A percentile compares a stretch with the other conserved stretches of the same genome.
Conservation (phyloP, 2,113 vertebrate genomes). For the Elachura formosa region DNA sequence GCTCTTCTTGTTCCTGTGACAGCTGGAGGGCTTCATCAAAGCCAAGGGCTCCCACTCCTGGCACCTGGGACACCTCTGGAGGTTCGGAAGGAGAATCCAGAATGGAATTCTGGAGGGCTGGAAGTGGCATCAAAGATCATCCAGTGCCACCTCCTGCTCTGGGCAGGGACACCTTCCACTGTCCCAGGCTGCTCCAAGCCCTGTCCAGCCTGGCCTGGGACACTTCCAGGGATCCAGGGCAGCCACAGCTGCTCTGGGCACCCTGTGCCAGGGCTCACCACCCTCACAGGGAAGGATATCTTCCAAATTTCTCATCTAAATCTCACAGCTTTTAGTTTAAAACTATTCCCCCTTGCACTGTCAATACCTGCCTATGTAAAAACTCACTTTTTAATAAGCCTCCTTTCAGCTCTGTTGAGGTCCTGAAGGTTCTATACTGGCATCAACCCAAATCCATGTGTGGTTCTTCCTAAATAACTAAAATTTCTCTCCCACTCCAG, state of each 20-base stretch:
- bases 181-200: fast-evolving
- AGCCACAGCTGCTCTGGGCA: neutral
- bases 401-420: neutral
- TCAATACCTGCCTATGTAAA: neutral
- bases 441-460: neutral
- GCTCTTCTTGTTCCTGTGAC: neutral
- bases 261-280: fast-evolving
- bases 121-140: neutral
- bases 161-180: fast-evolving
- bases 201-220: fast-evolving
- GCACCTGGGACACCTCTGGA: neutral
- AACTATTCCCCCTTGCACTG: neutral
- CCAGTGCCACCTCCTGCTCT: fast-evolving
- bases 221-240: neutral
- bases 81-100: neutral
- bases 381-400: fast-evolving
- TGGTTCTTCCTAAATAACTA: neutral
- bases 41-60: neutral
- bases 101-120: no score
- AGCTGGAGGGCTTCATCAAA: neutral
- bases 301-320: neutral
- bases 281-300: fast-evolving
- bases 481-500: neutral
- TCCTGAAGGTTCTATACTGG: neutral
- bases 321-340: neutral